Base-by-base conservation (phyloP, 2,888 invertebrate genomes). In the Fragum sueziense region DNA sequence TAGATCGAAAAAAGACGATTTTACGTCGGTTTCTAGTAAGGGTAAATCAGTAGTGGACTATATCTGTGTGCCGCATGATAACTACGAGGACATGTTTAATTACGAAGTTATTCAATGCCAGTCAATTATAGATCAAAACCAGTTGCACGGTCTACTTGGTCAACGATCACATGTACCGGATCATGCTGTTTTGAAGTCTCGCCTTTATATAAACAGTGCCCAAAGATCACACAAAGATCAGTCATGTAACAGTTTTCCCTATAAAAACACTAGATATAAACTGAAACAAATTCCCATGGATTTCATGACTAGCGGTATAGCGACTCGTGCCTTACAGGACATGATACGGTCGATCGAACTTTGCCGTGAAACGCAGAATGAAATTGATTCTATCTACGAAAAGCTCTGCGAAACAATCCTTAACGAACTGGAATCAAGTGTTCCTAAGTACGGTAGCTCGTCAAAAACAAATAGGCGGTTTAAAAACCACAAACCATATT, bases 401-500 rank as follows among this genome's bases (percentile, higher is more conserved):
- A 68, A 68, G 3, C 11, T 68, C 2, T 68, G 68, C 33, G 57
- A 57, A 11, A 17, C 31, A 22, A 61, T 79, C 9, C 27, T 65
- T 20, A 37, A 37, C 17, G 70, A 79, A 79, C 57, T 79, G 74
- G 33, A 74, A 51, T n/a, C 20, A 9, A 54, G 27, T 1, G 69
- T 79, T 2, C 74, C 79, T 1, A 61, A 20, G 25, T 74, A 29
- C 65, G 37, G 41, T n/a, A 31, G n/a, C 1, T 52, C 47, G 31
- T 74, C 70, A 34, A 7, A 27, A 59, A 59, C 70, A 27, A 52
- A 33, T 7, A 70, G 68, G 71, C 51, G 79, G 11, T 41, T 22
- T n/a, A 74, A 68, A 52, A n/a, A 25, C 7, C 52, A 54, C 37
- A 74, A 71, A 59, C 71, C 71, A 2, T 79, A 51, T 52, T 79